phyloP scores from a whole-genome alignment of 2,113 vertebrate genomes.

The Eclectus roratus region DNA sequence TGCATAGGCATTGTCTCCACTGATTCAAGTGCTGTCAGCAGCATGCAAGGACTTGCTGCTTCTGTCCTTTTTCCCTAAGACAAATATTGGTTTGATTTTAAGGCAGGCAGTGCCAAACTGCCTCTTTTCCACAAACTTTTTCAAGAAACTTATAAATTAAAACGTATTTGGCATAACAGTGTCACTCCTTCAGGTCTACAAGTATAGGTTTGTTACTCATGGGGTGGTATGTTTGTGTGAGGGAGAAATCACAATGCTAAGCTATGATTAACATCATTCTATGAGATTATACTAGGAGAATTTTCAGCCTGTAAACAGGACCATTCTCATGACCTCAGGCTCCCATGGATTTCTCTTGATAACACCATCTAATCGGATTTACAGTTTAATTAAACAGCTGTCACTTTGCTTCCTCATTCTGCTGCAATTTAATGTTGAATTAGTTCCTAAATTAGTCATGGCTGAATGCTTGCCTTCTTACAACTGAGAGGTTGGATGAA shows the following conservation, averaged over 20 bases:
- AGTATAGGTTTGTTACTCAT: not conserved
- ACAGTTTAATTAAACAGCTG: slow-evolving; percentile 69
- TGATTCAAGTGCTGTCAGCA: not conserved
- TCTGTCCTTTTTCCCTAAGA: not conserved
- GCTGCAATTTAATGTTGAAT: slow-evolving; percentile 52
- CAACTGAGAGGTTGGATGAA: not conserved
- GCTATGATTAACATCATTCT: not conserved
- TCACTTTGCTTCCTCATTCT: slow-evolving; percentile 64
- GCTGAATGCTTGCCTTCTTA: slow-evolving; percentile 8
- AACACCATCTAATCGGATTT: slow-evolving; percentile 58
- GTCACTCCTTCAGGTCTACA: not conserved
- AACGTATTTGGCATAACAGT: not conserved
- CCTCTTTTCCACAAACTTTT: not conserved
- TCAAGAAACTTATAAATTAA: not conserved
- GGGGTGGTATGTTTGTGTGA: not conserved
- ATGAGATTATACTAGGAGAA: not conserved
- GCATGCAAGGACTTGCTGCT: not conserved
- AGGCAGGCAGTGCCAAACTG: not conserved
- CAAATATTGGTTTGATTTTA: not conserved
- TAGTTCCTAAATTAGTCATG: slow-evolving; percentile 57
- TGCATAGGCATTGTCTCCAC: not conserved
- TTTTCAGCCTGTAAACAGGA: slow-evolving; percentile 3
- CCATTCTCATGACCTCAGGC: slow-evolving; percentile 48
- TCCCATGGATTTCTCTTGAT: slow-evolving; percentile 50
- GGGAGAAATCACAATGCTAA: not conserved